These are phyloP conservation scores for Pachymerium ferrugineum DNA, from an alignment of 2,888 invertebrate species.

Conservation along the genomic window DNA sequence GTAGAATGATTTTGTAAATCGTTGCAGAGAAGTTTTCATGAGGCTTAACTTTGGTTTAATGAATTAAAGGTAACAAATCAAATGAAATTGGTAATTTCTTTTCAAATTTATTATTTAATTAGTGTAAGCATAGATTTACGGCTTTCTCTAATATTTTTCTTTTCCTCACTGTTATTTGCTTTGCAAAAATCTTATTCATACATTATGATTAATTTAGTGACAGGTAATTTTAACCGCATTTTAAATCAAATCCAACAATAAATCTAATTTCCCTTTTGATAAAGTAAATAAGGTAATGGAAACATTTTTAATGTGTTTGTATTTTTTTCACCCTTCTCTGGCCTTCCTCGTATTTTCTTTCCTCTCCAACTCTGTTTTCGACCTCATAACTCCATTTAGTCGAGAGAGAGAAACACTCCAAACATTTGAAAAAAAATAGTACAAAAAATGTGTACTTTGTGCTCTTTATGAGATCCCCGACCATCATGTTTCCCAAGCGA, in stretches of 20 bases:
- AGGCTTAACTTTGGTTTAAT: too few species aligned
- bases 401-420: constrained; percentile 2
- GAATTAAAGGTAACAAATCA: background rate
- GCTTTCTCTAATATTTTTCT: background rate
- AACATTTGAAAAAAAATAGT: constrained; percentile 1
- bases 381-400: constrained; percentile 21
- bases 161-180: background rate
- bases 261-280: background rate
- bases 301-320: background rate
- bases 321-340: too few species aligned
- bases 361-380: background rate
- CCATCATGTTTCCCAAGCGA: constrained; percentile 10
- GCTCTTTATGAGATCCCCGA: background rate
- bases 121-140: background rate
- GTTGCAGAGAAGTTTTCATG: too few species aligned
- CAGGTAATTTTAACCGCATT: background rate
- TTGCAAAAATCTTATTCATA: background rate
- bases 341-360: background rate
- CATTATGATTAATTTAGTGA: background rate
- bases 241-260: background rate
- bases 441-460: constrained; percentile 9
- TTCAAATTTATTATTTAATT: constrained; percentile 1
- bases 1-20: too few species aligned
- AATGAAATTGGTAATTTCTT: background rate
- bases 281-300: background rate